phyloP scores from a whole-genome alignment of 2,797 vertebrate genomes.

The Acipenser oxyrinchus region DNA sequence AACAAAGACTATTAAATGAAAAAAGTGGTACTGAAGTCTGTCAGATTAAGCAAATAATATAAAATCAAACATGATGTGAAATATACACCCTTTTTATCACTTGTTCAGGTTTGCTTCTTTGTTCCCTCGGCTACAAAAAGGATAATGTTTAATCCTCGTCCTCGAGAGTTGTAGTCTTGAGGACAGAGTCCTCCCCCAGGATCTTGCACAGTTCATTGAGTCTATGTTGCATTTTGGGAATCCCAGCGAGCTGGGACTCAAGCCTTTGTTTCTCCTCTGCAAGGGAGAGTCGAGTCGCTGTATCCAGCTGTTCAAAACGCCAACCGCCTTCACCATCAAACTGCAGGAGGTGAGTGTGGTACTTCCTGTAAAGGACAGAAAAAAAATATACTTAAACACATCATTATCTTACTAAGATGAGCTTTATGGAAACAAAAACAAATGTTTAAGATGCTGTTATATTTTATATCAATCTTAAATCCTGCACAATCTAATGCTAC shows the following conservation, averaged over 20 bases:
- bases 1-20: constrained; percentile 42
- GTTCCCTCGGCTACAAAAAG: constrained; percentile 7
- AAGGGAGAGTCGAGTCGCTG: constrained; percentile 82
- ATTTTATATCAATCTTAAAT: too few species aligned
- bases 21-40: constrained; percentile 39
- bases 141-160: neutral
- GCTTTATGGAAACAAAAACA: too few species aligned
- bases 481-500: too few species aligned
- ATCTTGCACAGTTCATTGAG: constrained; percentile 94
- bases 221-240: constrained; percentile 94
- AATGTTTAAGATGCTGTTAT: too few species aligned
- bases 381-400: too few species aligned
- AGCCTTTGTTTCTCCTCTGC: constrained; percentile 96
- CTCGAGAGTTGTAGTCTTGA: constrained; percentile 66
- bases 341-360: constrained; percentile 94
- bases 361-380: constrained; percentile 71
- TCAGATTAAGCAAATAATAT: constrained; percentile 13
- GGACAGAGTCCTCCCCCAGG: constrained; percentile 92
- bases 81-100: neutral
- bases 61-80: neutral
- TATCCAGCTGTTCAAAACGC: constrained; percentile 92
- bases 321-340: constrained; percentile 95
- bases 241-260: constrained; percentile 86
- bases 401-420: too few species aligned
- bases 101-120: neutral